Evolutionary conservation across 2,113 vertebrate genomes (phyloP).

Genomic region (Oncorhynchus clarkii): DNA sequence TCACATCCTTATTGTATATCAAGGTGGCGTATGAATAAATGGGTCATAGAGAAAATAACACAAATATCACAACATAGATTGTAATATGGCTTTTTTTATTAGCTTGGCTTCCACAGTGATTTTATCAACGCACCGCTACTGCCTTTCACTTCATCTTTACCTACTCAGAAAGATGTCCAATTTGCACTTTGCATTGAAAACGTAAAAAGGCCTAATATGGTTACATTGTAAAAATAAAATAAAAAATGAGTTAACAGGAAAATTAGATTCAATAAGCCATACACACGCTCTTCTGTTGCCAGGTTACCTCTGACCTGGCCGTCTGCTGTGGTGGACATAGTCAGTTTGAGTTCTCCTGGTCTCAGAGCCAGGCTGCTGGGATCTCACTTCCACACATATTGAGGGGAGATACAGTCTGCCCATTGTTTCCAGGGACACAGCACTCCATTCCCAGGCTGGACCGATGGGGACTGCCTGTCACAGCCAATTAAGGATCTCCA

Average conservation of each 20-base stretch:
- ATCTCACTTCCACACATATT: not conserved
- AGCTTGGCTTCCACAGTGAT: no score
- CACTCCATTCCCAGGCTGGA: slow-evolving; percentile 30
- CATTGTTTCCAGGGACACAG: slow-evolving; percentile 50
- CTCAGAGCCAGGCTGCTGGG: slow-evolving; percentile 14
- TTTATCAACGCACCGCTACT: no score
- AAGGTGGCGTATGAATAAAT: no score
- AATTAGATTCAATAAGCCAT: not conserved
- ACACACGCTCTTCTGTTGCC: not conserved
- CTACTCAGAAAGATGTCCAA: no score
- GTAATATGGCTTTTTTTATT: no score
- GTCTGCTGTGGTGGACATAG: slow-evolving; percentile 2
- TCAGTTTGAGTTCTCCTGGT: not conserved
- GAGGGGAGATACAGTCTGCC: slow-evolving; percentile 25
- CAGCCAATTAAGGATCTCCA: slow-evolving; percentile 48
- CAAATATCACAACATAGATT: no score
- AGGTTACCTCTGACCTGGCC: not conserved
- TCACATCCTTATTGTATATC: no score
- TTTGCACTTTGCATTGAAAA: no score
- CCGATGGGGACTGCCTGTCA: slow-evolving; percentile 40
- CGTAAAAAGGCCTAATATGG: not conserved
- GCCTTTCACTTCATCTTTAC: no score
- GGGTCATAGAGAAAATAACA: no score
- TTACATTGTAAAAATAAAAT: not conserved
- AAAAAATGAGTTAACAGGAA: not conserved